Conservation (phyloP, 2,113 vertebrate species). For the Macaca mulatta region DNA sequence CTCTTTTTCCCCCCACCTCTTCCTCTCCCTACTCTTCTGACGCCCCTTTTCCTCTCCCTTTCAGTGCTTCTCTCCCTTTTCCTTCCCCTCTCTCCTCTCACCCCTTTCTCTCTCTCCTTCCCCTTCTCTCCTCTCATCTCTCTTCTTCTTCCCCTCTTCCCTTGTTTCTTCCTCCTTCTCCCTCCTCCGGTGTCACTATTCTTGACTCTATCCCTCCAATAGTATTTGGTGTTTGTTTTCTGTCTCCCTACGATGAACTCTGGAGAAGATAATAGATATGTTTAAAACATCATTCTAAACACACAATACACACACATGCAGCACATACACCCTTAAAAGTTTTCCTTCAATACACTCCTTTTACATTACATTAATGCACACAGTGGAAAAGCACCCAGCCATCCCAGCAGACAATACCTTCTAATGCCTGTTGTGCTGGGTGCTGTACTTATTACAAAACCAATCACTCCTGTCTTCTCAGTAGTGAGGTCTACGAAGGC, state of each 20-base stretch:
- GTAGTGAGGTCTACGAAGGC: not conserved
- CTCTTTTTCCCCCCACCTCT: rapidly evolving
- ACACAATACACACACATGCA: too few relatives aligned
- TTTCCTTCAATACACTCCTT: not conserved
- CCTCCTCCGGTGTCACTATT: not conserved
- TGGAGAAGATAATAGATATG: not conserved
- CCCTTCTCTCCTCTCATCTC: too few relatives aligned
- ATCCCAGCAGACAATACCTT: not conserved
- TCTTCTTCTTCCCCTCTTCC: not conserved
- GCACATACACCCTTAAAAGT: not conserved
- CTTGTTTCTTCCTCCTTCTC: too few relatives aligned
- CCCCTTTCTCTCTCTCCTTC: too few relatives aligned
- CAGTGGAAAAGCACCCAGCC: not conserved
- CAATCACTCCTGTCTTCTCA: not conserved
- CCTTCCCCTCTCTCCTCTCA: rapidly evolving
- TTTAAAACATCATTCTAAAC: not conserved
- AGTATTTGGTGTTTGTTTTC: not conserved
- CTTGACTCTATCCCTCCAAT: not conserved
- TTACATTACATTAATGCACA: too few relatives aligned
- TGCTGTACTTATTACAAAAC: rapidly evolving
- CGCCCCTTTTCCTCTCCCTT: rapidly evolving
- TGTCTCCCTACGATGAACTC: not conserved
- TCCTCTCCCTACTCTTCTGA: rapidly evolving
- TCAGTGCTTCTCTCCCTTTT: too few relatives aligned
- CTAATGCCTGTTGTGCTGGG: not conserved